Conservation (phyloP, 2,888 invertebrate species). For the Latrodectus elegans region DNA sequence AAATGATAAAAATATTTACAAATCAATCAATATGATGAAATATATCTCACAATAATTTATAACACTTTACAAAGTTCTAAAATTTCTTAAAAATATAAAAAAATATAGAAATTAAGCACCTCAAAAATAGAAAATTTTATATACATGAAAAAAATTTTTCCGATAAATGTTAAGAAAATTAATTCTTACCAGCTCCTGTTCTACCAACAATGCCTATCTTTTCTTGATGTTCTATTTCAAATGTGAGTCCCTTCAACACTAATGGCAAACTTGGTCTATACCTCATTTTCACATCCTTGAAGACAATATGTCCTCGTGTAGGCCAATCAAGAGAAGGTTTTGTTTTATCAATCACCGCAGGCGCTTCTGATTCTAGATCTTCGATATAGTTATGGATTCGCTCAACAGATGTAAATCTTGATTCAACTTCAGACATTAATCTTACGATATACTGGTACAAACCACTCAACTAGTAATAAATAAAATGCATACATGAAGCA, state of each 20-base stretch:
- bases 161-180: too few relatives aligned
- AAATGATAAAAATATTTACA: too few relatives aligned
- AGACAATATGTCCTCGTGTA: conserved; percentile 77
- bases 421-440: conserved; percentile 77
- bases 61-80: too few relatives aligned
- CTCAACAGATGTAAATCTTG: conserved; percentile 77
- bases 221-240: conserved; percentile 78
- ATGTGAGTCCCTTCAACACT: conserved; percentile 78
- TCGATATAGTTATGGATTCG: conserved; percentile 74
- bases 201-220: conserved; percentile 80
- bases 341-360: conserved; percentile 72
- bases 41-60: too few relatives aligned
- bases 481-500: too few relatives aligned
- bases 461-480: conserved; percentile 77
- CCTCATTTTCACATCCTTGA: conserved; percentile 77
- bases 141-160: too few relatives aligned
- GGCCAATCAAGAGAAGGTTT: conserved; percentile 77
- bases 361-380: conserved; percentile 74
- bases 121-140: too few relatives aligned
- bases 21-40: too few relatives aligned
- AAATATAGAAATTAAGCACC: too few relatives aligned
- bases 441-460: conserved; percentile 79
- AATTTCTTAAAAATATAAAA: too few relatives aligned
- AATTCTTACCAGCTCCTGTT: conserved; percentile 77
- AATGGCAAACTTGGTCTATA: conserved; percentile 76